Conservation (phyloP, 2,797 vertebrate species). For the Parotocinclus haroldoi region DNA sequence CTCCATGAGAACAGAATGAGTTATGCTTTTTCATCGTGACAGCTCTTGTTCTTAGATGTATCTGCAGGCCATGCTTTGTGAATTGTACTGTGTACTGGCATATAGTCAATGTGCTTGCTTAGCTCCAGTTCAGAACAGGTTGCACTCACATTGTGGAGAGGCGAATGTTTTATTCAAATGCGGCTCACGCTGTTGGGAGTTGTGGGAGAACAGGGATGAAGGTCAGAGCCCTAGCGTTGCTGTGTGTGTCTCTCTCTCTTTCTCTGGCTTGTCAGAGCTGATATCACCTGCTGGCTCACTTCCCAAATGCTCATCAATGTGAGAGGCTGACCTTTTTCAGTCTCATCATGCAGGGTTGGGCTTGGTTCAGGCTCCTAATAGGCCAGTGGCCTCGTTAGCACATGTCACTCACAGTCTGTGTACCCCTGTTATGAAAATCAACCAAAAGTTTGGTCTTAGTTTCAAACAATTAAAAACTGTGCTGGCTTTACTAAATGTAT, state of each 20-base stretch:
- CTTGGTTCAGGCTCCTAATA: slow-evolving; percentile 18
- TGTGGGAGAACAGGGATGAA: slow-evolving; percentile 46
- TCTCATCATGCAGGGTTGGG: slow-evolving; percentile 32
- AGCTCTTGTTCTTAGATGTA: slow-evolving; percentile 23
- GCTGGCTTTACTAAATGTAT: not conserved
- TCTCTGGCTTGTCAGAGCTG: slow-evolving; percentile 55
- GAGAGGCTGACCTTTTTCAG: slow-evolving; percentile 56
- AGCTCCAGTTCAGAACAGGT: slow-evolving; percentile 34
- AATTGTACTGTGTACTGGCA: slow-evolving; percentile 41
- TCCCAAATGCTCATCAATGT: slow-evolving; percentile 45
- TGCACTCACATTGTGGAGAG: slow-evolving; percentile 47
- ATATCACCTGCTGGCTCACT: slow-evolving; percentile 51
- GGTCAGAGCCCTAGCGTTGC: slow-evolving; percentile 60
- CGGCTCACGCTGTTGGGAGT: slow-evolving; percentile 44
- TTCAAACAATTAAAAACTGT: not conserved
- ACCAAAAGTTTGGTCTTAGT: no score
- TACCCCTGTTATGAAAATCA: not conserved
- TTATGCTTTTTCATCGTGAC: not conserved
- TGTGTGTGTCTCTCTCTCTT: slow-evolving; percentile 49
- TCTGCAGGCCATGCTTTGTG: slow-evolving; percentile 40
- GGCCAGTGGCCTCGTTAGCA: slow-evolving; percentile 47
- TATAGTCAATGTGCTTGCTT: slow-evolving; percentile 50
- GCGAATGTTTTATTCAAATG: slow-evolving; percentile 69
- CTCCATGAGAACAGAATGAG: no score
- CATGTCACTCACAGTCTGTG: slow-evolving; percentile 39